These are phyloP conservation scores for Coptotermes formosanus DNA, from an alignment of 1,140 invertebrate genomes.

Conservation along the genomic window DNA sequence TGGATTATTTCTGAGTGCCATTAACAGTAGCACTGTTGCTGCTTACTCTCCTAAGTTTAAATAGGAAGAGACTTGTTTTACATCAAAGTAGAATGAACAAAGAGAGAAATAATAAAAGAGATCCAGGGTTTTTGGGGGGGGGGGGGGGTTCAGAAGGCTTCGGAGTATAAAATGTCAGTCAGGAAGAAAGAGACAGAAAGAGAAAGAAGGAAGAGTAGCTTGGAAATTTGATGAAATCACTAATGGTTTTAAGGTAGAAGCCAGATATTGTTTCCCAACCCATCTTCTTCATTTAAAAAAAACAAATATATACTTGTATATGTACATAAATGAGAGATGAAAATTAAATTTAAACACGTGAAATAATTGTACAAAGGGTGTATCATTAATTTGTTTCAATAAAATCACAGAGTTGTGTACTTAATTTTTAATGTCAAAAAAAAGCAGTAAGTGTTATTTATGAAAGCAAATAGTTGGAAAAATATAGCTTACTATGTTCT, in stretches of 20 bases:
- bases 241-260: slow-evolving; percentile 12
- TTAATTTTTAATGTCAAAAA: too few relatives aligned
- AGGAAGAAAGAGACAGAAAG: neutral
- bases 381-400: neutral
- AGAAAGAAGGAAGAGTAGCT: neutral
- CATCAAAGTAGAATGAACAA: slow-evolving; percentile 5
- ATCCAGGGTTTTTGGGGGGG: neutral
- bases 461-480: too few relatives aligned
- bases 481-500: too few relatives aligned
- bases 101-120: slow-evolving; percentile 17
- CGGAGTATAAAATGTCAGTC: neutral
- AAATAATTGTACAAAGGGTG: neutral
- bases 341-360: neutral
- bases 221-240: slow-evolving; percentile 27
- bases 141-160: neutral
- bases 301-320: neutral
- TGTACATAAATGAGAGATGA: neutral
- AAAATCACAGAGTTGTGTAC: too few relatives aligned
- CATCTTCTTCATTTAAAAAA: neutral
- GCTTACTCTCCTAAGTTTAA: neutral
- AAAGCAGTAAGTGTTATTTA: too few relatives aligned
- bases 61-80: slow-evolving; percentile 11
- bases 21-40: neutral
- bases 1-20: slow-evolving; percentile 30
- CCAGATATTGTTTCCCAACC: neutral